Evolutionary conservation across 1,140 invertebrate species (phyloP), one percentile per base, ranked within the genome.

Genomic region (Argopecten irradians): DNA sequence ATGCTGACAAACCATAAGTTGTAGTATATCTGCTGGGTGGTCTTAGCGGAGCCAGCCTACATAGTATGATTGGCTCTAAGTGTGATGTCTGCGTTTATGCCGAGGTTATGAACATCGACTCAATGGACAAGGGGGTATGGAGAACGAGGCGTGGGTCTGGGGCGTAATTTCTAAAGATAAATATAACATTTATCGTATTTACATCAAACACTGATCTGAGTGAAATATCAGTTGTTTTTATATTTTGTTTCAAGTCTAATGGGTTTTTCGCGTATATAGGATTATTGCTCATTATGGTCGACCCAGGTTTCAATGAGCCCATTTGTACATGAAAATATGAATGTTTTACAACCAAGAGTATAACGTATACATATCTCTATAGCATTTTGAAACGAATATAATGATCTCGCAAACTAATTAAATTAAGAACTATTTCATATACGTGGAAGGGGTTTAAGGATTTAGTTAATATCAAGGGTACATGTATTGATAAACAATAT

Each of bases 211-310:
- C 22, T 5, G n/a, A 71, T 71, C 11, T 71, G 55, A 71, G 55
- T 71, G 55, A 71, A 71, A n/a, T n/a, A 71, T 71, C 55, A 71
- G 55, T 71, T 71, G 55, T 71, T 71, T 55, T 71, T 71, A 71
- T 71, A 71, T 71, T 71, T n/a, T 71, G 19, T 71, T 71, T 71
- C 55, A 71, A n/a, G 55, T n/a, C 55, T 71, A 71, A 71, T 71
- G 55, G 55, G 1, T n/a, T 71, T 28, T 71, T 28, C 55, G 55
- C 55, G 55, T 71, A 28, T 28, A n/a, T 11, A 71, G 55, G 55
- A 71, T 71, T 71, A 71, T 71, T 28, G 28, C n/a, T n/a, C 55
- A 28, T 71, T 71, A 11, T 28, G 5, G 1, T 2, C 22, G n/a
- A 71, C 22, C 55, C 16, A 3, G 55, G 28, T 71, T 71, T n/a